Percentiles rank a stretch among this genome's conserved stretches.
phyloP scores from a whole-genome alignment of 2,797 vertebrate genomes.

The Cossypha caffra region DNA sequence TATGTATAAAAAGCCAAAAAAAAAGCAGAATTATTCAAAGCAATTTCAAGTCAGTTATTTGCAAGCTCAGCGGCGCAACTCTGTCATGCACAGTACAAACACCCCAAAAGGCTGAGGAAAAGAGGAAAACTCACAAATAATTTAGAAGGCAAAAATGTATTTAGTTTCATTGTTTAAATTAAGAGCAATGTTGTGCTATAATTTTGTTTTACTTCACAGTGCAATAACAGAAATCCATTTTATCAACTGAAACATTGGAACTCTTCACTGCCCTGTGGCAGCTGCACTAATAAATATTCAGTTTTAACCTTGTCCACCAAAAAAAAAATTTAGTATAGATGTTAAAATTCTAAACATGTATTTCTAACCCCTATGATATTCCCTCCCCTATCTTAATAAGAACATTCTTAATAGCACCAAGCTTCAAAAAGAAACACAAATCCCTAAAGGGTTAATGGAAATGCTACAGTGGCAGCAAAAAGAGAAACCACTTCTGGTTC shows the following conservation, averaged over 20 bases:
- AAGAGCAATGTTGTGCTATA: neutral
- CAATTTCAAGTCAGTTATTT: conserved; percentile 68
- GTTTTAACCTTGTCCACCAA: conserved; percentile 72
- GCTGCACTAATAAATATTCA: neutral
- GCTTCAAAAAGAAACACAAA: neutral
- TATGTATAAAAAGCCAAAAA: conserved; percentile 80
- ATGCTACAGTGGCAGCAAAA: neutral
- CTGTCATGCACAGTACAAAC: conserved; percentile 76
- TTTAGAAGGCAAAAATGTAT: conserved; percentile 15
- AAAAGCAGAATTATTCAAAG: conserved; percentile 81
- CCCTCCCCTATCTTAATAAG: neutral
- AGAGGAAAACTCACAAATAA: neutral
- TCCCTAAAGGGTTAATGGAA: neutral
- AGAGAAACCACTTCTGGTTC: neutral
- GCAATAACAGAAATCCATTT: conserved; percentile 48
- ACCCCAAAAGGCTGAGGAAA: neutral
- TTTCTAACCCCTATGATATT: neutral
- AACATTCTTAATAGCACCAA: neutral
- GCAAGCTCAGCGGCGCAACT: conserved; percentile 75
- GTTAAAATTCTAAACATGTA: neutral
- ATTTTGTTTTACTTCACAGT: conserved; percentile 54
- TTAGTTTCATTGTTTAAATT: neutral
- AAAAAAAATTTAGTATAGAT: neutral
- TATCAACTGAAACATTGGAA: conserved; percentile 34
- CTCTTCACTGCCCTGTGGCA: neutral